These are phyloP conservation scores for Diorhabda sublineata DNA, from an alignment of 1,140 invertebrate species.

Conservation along the genomic window DNA sequence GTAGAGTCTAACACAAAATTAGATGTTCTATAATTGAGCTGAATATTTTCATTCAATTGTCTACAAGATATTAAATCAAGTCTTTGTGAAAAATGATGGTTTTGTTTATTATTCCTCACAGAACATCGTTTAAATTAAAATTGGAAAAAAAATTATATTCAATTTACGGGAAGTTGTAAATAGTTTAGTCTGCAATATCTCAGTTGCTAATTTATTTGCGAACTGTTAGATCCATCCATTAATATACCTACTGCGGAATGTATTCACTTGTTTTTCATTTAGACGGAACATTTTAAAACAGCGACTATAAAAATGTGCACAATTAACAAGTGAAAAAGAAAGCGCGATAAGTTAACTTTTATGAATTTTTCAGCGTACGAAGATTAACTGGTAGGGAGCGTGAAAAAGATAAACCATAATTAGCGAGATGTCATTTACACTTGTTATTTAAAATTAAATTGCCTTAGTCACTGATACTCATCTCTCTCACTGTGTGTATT, in stretches of 20 bases:
- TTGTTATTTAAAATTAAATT: constrained; percentile 48
- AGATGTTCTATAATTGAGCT: too few species aligned
- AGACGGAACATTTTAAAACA: background rate
- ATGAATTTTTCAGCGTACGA: constrained; percentile 25
- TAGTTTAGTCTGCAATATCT: too few species aligned
- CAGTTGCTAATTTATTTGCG: too few species aligned
- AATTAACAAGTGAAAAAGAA: constrained; percentile 22
- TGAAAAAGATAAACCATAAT: constrained; percentile 47
- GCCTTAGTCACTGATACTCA: constrained; percentile 40
- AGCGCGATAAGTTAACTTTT: constrained; percentile 18
- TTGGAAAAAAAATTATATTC: too few species aligned
- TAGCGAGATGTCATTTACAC: constrained; percentile 46
- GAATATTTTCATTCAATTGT: too few species aligned
- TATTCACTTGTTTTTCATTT: constrained; percentile 3
- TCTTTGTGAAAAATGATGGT: too few species aligned
- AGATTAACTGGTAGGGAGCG: constrained; percentile 37
- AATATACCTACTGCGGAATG: background rate
- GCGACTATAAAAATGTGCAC: constrained; percentile 5
- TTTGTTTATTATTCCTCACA: too few species aligned
- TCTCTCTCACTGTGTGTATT: constrained; percentile 22
- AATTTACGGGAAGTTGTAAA: too few species aligned
- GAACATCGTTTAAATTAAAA: too few species aligned
- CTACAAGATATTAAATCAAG: too few species aligned
- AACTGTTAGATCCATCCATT: too few species aligned
- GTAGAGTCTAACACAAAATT: too few species aligned